phyloP scores from a whole-genome alignment of 2,797 vertebrate species.

The Tenualosa ilisha region DNA sequence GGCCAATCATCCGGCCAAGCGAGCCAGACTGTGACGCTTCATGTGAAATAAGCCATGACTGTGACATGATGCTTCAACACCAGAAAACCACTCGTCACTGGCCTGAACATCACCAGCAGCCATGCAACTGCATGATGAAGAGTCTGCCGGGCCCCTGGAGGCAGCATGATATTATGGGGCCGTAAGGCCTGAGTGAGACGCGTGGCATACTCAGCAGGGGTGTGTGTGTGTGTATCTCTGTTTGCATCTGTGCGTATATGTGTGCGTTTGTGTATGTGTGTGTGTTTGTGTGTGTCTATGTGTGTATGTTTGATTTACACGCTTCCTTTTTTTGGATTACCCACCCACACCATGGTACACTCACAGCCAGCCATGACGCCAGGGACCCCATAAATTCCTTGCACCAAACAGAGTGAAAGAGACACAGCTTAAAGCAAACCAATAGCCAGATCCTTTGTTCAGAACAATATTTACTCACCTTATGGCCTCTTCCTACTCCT shows the following conservation, averaged over 20 bases:
- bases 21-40: slow-evolving; percentile 3
- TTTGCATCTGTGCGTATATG: background rate
- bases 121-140: background rate
- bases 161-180: background rate
- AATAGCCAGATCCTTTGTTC: slow-evolving; percentile 9
- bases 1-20: background rate
- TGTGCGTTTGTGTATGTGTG: slow-evolving; percentile 1
- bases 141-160: background rate
- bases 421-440: background rate
- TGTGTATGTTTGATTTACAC: background rate
- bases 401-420: background rate
- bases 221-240: slow-evolving; percentile 26
- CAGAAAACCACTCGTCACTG: background rate
- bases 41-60: slow-evolving; percentile 3
- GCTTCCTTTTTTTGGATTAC: background rate
- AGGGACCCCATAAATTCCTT: slow-evolving; percentile 20
- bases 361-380: background rate
- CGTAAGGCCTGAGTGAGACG: background rate
- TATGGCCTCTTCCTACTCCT: slow-evolving; percentile 21
- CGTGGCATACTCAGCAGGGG: slow-evolving; percentile 20
- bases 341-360: background rate
- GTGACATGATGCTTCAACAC: background rate
- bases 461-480: slow-evolving; percentile 32
- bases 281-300: background rate
- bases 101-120: background rate